Evolutionary conservation across 2,113 vertebrate species (phyloP), one percentile per base, ranked within the genome.

Genomic region (Cygnus atratus): DNA sequence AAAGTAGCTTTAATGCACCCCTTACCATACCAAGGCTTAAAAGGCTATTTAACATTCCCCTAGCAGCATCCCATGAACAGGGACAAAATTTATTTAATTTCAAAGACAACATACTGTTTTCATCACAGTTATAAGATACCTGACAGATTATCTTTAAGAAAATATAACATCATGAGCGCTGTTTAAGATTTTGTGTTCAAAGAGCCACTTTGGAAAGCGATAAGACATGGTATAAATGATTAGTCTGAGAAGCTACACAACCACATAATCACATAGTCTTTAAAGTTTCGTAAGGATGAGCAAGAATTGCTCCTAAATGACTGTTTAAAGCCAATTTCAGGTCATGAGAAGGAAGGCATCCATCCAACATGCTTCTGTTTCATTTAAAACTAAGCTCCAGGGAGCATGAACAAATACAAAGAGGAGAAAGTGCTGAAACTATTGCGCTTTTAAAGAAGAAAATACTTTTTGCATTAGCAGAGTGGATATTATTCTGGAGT

Each of bases 251-350:
- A 61, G 61, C 31, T 68, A 39, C 68, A 63, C 3, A 9, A 37
- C 20, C 84, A 57, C 33, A 25, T 39, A 78, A 43, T 57, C 73
- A 75, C 20, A 14, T 2, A 43, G 61, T 35, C 57, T 75, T 88
- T 67, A 84, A 90, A 92, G 26, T 88, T 94, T 90, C 52, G 78
- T 67, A 57, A 88, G 57, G 61, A 44, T 33, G 54, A 79, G 14
- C 35, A 93, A 79, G 76, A 92, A 62, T 44, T 57, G 26, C 33
- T 65, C 28, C 52, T 94, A 88, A 80, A 81, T 16, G 18, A 28
- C 24, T 67, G 33, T 82, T 90, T 80, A 81, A 86, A 94, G 68
- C 39, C 11, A 78, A 48, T 90, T 90, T 84, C 76, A 66, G 76
- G 85, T 72, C 68, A 78, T 29, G 61, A 88, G 70, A 54, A 71